Base-by-base conservation (phyloP, 2,888 invertebrate genomes). In the Cryptocephalus moraei region DNA sequence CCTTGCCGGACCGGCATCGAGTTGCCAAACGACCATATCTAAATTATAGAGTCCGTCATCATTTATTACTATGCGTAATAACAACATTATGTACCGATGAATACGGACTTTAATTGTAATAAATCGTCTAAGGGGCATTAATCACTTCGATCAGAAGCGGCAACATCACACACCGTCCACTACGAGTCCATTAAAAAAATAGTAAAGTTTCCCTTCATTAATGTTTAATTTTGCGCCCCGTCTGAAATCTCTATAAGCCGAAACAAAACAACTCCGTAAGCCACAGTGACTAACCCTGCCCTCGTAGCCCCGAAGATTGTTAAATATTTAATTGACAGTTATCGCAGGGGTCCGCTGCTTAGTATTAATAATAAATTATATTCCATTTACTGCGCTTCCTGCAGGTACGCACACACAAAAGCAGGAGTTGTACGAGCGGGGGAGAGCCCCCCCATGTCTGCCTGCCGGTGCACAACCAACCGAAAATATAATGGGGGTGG, bases 361-460 rank as follows among this genome's bases (percentile, higher is more conserved):
- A 34, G 51, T 51, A 57, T 60, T 55, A 58, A 60, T 60, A 60
- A 60, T 60, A 57, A 58, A 60, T 60, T 57, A 56, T 56, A 50
- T 57, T 56, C 56, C 57, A 58, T 58, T 60, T 60, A 58, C 51
- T 49, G 38, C 46, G 46, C 53, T 55, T 57, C 56, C 56, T 57
- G 55, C 56, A 58, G 58, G 58, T 58, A 57, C 38, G 49, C 45
- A 55, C 11, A 36, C 36, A 36, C 36, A 36, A 12, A 36, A 46
- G 46, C 42, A 44, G 45, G 40, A 46, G 46, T 44, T 39, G 34
- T 43, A 45, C 46, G 43, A 44, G 34, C 43, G 45, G 41, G 40
- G 32, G 36, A 44, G 48, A 51, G 47, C 49, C 43, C 49, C 43
- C 22, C 22, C 22, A 22, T 6, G 22, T 22, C 22, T 22, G 22